A percentile compares a stretch with the other conserved stretches of the same genome.
Conservation (phyloP, 1,140 invertebrate genomes). For the Zaprionus tsacasi region DNA sequence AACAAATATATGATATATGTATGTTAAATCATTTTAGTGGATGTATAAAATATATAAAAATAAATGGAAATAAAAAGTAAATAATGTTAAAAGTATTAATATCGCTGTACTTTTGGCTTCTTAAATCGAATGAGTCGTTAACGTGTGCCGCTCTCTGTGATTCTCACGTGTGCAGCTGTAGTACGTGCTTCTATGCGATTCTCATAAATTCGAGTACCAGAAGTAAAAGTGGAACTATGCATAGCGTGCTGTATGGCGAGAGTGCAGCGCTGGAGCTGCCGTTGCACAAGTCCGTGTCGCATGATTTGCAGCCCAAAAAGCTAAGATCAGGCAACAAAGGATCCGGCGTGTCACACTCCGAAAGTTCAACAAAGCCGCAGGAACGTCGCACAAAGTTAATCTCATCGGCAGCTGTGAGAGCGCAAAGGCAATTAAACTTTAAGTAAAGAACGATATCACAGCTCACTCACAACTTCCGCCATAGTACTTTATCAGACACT, state of each 20-base stretch:
- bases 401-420: conserved; percentile 39
- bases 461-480: conserved; percentile 58
- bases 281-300: conserved; percentile 68
- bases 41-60: conserved; percentile 69
- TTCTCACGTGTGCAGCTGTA: not conserved
- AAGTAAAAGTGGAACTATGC: conserved; percentile 8
- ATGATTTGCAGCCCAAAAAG: conserved; percentile 62
- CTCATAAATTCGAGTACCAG: not conserved
- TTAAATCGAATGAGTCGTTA: not conserved
- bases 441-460: not conserved
- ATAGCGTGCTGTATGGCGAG: not conserved
- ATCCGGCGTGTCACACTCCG: conserved; percentile 64
- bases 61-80: conserved; percentile 40
- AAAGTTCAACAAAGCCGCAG: conserved; percentile 65
- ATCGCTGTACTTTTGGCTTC: not conserved
- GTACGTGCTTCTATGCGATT: not conserved
- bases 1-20: conserved; percentile 65
- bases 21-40: conserved; percentile 82
- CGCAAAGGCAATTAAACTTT: not conserved
- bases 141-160: not conserved
- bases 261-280: not conserved
- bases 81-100: conserved; percentile 18
- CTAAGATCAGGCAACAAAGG: conserved; percentile 52
- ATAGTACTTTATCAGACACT: conserved; percentile 72
- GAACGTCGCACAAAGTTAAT: conserved; percentile 63